These are phyloP conservation scores for Geothlypis trichas DNA, from an alignment of 2,113 vertebrate species.

Conservation along the genomic window DNA sequence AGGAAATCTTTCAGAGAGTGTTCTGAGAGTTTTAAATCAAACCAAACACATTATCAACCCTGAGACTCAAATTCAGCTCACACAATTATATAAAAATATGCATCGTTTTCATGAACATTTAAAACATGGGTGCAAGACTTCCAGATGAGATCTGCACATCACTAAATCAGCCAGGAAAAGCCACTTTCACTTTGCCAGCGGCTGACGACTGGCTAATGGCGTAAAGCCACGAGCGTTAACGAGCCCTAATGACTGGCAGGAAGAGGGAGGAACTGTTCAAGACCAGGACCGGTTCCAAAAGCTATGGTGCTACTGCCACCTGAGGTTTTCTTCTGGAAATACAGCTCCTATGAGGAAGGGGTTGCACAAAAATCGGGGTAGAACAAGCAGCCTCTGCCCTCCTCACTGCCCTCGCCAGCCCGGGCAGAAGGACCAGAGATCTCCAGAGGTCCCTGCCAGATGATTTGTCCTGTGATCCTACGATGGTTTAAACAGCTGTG, in stretches of 20 bases:
- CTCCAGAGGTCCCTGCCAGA: background rate
- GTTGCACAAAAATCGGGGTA: background rate
- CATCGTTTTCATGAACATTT: background rate
- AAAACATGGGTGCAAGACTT: background rate
- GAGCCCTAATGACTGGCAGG: background rate
- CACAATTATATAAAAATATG: background rate
- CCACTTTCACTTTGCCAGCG: background rate
- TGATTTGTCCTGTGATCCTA: background rate
- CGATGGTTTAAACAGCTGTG: background rate
- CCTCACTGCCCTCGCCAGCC: background rate
- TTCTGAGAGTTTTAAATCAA: background rate
- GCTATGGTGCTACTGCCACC: slow-evolving; percentile 52
- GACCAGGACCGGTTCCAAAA: background rate
- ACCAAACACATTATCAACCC: background rate
- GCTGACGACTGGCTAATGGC: background rate
- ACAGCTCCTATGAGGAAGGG: background rate
- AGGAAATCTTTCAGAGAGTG: background rate
- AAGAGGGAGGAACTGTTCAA: background rate
- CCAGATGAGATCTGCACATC: background rate
- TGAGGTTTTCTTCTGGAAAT: slow-evolving; percentile 50
- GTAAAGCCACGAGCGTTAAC: background rate
- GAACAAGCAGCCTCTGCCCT: background rate
- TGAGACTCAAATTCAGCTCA: background rate
- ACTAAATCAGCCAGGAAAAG: background rate
- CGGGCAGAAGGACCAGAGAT: background rate